A percentile compares a stretch with the other conserved stretches of the same genome.
phyloP scores from a whole-genome alignment of 2,797 vertebrate species.

The Todus mexicanus region DNA sequence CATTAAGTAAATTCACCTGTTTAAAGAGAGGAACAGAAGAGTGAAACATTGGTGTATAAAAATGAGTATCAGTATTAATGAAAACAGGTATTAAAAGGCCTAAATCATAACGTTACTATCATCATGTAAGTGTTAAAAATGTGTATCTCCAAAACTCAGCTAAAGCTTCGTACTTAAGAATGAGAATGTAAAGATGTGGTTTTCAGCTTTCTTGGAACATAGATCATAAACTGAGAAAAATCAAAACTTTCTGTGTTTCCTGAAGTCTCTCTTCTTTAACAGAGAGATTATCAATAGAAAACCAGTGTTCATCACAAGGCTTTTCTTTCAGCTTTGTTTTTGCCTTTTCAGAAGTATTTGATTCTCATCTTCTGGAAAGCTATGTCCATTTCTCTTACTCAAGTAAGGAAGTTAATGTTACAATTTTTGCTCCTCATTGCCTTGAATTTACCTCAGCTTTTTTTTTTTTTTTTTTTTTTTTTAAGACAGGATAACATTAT shows the following conservation, averaged over 20 bases:
- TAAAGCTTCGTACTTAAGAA: background rate
- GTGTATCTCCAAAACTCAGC: background rate
- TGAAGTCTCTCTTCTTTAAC: background rate
- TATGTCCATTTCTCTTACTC: background rate
- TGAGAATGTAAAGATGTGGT: background rate
- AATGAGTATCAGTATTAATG: background rate
- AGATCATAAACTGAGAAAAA: constrained; percentile 6
- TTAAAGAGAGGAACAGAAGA: background rate
- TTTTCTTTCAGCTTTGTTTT: background rate
- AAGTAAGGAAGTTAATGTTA: background rate
- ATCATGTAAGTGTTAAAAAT: background rate
- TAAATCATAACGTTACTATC: background rate
- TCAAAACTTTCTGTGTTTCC: background rate
- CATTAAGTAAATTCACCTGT: background rate
- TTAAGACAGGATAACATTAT: background rate
- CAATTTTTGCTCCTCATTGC: background rate
- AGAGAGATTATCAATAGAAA: background rate
- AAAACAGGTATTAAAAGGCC: background rate
- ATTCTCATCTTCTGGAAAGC: background rate
- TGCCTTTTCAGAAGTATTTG: background rate
- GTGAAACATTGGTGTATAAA: background rate
- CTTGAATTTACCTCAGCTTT: background rate
- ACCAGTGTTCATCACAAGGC: background rate
- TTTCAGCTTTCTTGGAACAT: background rate
- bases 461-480: background rate